A percentile compares a stretch with the other conserved stretches of the same genome.
phyloP scores from a whole-genome alignment of 2,888 invertebrate species.

The Bedellia somnulentella region DNA sequence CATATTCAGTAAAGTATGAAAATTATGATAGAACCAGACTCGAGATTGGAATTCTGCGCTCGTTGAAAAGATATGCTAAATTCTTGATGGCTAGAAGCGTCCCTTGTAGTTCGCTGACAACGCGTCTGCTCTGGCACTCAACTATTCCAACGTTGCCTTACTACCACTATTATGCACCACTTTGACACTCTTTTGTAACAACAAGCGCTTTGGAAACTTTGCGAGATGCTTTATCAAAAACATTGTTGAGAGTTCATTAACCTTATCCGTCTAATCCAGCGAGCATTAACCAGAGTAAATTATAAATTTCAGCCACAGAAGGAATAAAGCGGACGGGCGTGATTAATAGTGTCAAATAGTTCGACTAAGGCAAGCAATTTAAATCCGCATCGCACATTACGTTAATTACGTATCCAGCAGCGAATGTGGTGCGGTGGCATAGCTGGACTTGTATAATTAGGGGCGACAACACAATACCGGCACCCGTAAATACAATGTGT shows the following conservation, averaged over 20 bases:
- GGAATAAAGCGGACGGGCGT: slow-evolving; percentile 14
- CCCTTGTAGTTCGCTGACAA: slow-evolving; percentile 35
- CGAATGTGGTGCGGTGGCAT: slow-evolving; percentile 39
- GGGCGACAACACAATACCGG: slow-evolving; percentile 49
- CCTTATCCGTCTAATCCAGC: too few species aligned
- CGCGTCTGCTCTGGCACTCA: slow-evolving; percentile 35
- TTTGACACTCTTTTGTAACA: too few species aligned
- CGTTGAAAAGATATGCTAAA: slow-evolving; percentile 41
- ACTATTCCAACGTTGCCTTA: too few species aligned
- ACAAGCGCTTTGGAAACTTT: too few species aligned
- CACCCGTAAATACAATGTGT: slow-evolving; percentile 40
- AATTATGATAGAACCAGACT: slow-evolving; percentile 24
- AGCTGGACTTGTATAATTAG: slow-evolving; percentile 44
- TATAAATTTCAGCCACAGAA: slow-evolving; percentile 7
- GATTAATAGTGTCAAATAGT: slow-evolving; percentile 22
- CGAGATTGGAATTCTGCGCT: slow-evolving; percentile 23
- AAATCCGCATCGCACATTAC: slow-evolving; percentile 33
- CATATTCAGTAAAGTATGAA: slow-evolving; percentile 26
- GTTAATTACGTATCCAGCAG: slow-evolving; percentile 37
- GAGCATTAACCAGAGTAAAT: too few species aligned
- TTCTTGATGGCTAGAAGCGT: too few species aligned
- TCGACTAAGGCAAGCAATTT: slow-evolving; percentile 24
- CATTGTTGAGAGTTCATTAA: too few species aligned
- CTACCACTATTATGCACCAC: too few species aligned
- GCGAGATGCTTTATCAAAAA: too few species aligned